Conservation (phyloP, 2,797 vertebrate genomes). For the Xenopus petersii region DNA sequence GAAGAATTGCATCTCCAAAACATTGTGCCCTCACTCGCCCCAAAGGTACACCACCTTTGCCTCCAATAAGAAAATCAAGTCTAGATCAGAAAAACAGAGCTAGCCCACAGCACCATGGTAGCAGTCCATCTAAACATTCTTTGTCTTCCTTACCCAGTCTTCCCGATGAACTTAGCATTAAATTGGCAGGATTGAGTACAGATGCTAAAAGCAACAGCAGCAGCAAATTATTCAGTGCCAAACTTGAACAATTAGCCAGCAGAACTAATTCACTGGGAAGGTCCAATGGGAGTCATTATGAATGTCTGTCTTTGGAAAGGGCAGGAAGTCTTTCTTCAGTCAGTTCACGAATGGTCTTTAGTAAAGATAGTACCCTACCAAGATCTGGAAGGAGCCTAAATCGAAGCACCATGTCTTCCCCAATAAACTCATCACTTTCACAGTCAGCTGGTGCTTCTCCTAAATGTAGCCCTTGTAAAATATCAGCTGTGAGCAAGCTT, state of each 20-base stretch:
- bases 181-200: conserved; percentile 65
- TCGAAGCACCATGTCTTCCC: conserved; percentile 73
- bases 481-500: conserved; percentile 86
- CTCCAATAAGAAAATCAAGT: conserved; percentile 76
- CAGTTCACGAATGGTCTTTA: conserved; percentile 69
- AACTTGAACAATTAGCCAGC: conserved; percentile 83
- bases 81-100: conserved; percentile 77
- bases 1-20: conserved; percentile 70
- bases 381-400: conserved; percentile 77
- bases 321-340: conserved; percentile 76
- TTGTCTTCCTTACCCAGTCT: conserved; percentile 63
- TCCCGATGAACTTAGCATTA: conserved; percentile 65
- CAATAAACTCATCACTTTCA: conserved; percentile 64
- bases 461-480: conserved; percentile 75
- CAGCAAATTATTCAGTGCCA: conserved; percentile 84
- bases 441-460: conserved; percentile 66
- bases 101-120: conserved; percentile 65
- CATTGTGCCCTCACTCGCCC: conserved; percentile 80
- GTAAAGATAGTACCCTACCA: conserved; percentile 81
- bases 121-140: conserved; percentile 65
- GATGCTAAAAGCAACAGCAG: conserved; percentile 75
- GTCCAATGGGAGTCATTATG: conserved; percentile 79
- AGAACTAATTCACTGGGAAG: conserved; percentile 81
- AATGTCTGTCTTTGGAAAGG: conserved; percentile 77
- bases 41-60: conserved; percentile 75